Conservation (phyloP, 2,113 vertebrate species). For the Gymnorhina tibicen region DNA sequence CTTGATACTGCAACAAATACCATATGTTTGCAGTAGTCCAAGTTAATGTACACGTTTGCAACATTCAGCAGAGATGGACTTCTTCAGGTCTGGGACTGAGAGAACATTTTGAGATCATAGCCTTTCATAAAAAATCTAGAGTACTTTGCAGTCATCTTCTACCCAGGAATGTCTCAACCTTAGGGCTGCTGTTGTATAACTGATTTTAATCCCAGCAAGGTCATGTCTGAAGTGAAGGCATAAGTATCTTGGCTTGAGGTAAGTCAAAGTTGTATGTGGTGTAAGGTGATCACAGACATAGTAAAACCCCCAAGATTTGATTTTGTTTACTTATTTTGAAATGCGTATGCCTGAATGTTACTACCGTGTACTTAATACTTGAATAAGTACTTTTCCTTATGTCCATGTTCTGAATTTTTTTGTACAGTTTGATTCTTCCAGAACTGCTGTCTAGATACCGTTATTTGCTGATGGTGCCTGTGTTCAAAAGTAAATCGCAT, state of each 20-base stretch:
- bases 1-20: not conserved
- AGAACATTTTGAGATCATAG: not conserved
- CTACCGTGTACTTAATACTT: not conserved
- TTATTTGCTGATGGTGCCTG: not conserved
- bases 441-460: not conserved
- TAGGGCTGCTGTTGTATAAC: not conserved
- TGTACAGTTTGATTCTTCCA: not conserved
- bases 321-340: not conserved
- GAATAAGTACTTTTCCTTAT: not conserved
- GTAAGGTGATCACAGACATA: not conserved
- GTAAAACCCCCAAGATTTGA: not conserved
- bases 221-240: not conserved
- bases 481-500: not conserved
- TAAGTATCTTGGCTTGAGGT: not conserved
- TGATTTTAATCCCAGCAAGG: not conserved
- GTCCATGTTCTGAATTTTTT: not conserved
- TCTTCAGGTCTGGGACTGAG: not conserved
- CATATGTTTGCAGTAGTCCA: not conserved
- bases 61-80: constrained; percentile 19
- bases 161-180: not conserved
- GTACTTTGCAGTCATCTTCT: not conserved
- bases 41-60: not conserved
- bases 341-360: not conserved
- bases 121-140: not conserved
- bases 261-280: not conserved